Conservation (phyloP, 2,113 vertebrate genomes). For the Microcebus tavaratra region DNA sequence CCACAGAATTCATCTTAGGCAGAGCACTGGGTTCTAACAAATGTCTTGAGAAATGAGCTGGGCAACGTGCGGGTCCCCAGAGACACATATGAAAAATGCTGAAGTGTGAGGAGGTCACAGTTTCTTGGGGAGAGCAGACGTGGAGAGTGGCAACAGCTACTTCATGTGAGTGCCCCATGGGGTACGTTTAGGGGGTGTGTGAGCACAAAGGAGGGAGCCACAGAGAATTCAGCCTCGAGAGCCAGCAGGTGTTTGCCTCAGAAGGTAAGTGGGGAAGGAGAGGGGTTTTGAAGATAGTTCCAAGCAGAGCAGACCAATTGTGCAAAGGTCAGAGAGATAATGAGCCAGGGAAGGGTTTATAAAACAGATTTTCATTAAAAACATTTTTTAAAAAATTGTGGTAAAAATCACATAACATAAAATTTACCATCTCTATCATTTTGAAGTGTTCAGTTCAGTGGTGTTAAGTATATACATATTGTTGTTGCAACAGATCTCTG, state of each 20-base stretch:
- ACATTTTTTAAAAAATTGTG: background rate
- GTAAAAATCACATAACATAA: background rate
- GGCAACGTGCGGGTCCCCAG: background rate
- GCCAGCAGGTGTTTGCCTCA: background rate
- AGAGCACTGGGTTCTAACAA: background rate
- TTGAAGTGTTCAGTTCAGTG: background rate
- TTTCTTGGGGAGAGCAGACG: background rate
- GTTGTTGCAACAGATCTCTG: background rate
- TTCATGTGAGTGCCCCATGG: background rate
- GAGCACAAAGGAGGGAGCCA: background rate
- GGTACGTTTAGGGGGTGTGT: background rate
- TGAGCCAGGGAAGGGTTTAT: background rate
- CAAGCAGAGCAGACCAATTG: background rate
- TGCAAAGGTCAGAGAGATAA: background rate
- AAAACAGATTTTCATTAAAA: background rate
- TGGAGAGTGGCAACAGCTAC: background rate
- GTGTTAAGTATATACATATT: background rate
- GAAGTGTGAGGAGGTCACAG: background rate
- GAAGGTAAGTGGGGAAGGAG: background rate
- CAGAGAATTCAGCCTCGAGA: background rate
- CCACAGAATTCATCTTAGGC: background rate
- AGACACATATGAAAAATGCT: background rate
- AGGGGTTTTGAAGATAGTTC: background rate
- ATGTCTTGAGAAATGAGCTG: background rate
- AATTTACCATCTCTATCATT: background rate